Base-by-base conservation (phyloP, 1,140 invertebrate species). In the Araneus ventricosus region DNA sequence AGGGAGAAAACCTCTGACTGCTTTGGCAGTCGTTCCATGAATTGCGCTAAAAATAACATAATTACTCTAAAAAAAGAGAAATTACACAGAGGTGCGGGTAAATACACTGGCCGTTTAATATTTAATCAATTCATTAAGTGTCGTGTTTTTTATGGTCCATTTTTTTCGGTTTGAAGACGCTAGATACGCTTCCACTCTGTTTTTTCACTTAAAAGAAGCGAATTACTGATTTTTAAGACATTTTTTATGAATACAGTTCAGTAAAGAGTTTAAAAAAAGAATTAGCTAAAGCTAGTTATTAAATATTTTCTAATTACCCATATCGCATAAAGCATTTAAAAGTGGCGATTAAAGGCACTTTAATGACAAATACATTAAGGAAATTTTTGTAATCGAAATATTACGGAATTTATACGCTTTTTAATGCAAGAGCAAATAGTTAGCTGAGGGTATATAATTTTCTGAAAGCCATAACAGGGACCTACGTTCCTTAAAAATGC, bases 111-210 rank as follows among this genome's bases (percentile, higher is more conserved):
- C 24, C 70, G 70, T 57, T 89, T 79, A 89, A 89, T 89, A 70
- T 89, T 89, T 89, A 89, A 89, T 89, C 88, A 89, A 89, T 79
- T 79, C 70, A 89, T 89, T 89, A 79, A 79, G 59, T 79, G 14
- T n/a, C 30, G 10, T 34, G 30, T 41, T 70, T 88, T 37, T 75
- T 75, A 34, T 75, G 30, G 34, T 41, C 70, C 30, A 75, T 75
- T 88, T 88, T 88, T 88, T 70, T 88, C 59, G n/a, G 34, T n/a
- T 41, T 88, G 22, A 39, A 61, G 86, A 88, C 30, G 30, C 86
- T 30, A 39, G 86, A 67, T 37, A 17, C 61, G 61, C 34, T 75
- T 70, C 7, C 17, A 17, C 59, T 8, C 30, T 67, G 24, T 63
- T 88, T 67, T 88, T 70, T 67, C 45, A 22, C 84, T 57, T 86